phyloP scores from a whole-genome alignment of 2,113 vertebrate species.

The Morone chrysops region DNA sequence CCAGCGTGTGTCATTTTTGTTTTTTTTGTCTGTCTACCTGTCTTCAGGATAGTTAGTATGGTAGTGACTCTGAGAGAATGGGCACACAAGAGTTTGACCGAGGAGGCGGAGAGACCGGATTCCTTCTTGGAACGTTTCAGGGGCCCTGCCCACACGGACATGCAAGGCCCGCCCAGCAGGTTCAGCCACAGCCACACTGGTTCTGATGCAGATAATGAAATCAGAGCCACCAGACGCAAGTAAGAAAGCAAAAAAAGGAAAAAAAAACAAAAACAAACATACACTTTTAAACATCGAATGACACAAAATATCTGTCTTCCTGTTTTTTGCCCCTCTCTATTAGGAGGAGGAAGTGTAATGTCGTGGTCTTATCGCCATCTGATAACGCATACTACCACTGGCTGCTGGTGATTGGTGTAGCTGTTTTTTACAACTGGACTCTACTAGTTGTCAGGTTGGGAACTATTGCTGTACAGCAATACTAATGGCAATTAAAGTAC shows the following conservation, averaged over 20 bases:
- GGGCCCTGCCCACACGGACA: constrained; percentile 83
- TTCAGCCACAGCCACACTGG: constrained; percentile 77
- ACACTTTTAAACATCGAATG: not conserved
- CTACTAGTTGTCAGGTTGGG: constrained; percentile 91
- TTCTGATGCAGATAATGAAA: constrained; percentile 59
- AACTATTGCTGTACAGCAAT: not conserved
- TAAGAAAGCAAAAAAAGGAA: constrained; percentile 35
- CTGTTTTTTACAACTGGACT: constrained; percentile 95
- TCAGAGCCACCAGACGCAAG: constrained; percentile 67
- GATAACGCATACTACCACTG: constrained; percentile 92
- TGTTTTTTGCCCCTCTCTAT: not conserved
- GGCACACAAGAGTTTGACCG: constrained; percentile 89
- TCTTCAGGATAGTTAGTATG: constrained; percentile 86
- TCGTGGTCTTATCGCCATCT: constrained; percentile 89
- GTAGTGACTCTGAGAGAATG: constrained; percentile 92
- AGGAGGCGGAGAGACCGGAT: constrained; percentile 89
- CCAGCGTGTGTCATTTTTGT: not conserved
- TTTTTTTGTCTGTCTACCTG: not conserved
- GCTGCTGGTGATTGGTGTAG: constrained; percentile 90
- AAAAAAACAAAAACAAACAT: too few relatives aligned
- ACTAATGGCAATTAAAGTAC: not conserved
- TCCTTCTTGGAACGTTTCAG: constrained; percentile 94
- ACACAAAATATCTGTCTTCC: not conserved
- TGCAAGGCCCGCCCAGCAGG: constrained; percentile 82
- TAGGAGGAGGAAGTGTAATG: constrained; percentile 82